These are phyloP conservation scores for Agrilus planipennis DNA, from an alignment of 1,140 invertebrate genomes.

Conservation along the genomic window DNA sequence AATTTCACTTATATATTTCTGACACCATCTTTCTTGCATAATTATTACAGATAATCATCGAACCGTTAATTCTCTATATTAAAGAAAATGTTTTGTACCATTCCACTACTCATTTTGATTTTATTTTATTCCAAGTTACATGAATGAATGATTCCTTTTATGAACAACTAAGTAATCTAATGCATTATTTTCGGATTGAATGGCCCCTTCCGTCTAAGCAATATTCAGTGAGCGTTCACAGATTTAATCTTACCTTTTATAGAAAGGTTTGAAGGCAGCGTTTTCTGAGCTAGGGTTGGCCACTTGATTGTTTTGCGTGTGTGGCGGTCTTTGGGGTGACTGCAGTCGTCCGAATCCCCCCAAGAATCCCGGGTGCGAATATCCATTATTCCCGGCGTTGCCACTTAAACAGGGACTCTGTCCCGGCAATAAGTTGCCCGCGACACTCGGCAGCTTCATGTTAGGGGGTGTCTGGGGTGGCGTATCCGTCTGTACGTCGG, in stretches of 20 bases:
- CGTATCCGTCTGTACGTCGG: slow-evolving; percentile 80
- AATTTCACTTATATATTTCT: no score
- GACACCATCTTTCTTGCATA: no score
- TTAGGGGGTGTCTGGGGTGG: slow-evolving; percentile 86
- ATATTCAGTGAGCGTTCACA: not conserved
- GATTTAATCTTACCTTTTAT: slow-evolving; percentile 60
- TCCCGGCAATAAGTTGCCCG: slow-evolving; percentile 45
- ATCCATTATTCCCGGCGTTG: slow-evolving; percentile 18
- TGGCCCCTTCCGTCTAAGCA: no score
- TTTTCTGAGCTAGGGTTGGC: slow-evolving; percentile 45
- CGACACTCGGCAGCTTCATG: slow-evolving; percentile 72
- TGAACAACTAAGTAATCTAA: no score
- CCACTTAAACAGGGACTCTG: slow-evolving; percentile 27
- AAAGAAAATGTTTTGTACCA: no score
- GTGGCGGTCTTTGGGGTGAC: slow-evolving; percentile 39
- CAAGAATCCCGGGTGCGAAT: slow-evolving; percentile 25
- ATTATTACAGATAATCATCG: no score
- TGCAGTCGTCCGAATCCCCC: slow-evolving; percentile 36
- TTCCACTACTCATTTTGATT: no score
- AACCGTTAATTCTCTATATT: no score
- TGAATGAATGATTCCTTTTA: no score
- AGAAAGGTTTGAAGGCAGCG: slow-evolving; percentile 75
- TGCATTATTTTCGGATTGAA: no score
- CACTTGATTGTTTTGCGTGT: slow-evolving; percentile 41
- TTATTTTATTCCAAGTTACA: no score